Evolutionary conservation across 2,888 invertebrate species (phyloP).

Genomic region (Orthosia incerta): DNA sequence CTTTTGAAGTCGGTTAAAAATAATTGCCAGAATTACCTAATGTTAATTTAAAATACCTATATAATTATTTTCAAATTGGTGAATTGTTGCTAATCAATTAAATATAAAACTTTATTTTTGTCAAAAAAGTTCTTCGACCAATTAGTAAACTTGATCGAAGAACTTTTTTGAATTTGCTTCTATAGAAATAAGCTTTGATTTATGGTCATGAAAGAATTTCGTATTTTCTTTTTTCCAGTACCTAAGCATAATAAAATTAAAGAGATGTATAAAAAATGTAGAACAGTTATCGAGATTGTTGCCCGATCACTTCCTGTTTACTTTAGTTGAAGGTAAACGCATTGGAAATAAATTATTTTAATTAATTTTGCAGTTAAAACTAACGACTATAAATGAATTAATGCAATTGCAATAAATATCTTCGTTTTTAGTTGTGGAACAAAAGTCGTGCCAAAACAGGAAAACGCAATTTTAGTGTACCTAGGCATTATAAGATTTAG

Average conservation of each 20-base stretch:
- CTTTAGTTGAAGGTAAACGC: slow-evolving; percentile 16
- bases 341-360: slow-evolving; percentile 28
- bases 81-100: background rate
- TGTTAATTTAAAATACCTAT: background rate
- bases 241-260: background rate
- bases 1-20: background rate
- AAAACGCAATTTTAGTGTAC: slow-evolving; percentile 32
- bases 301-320: slow-evolving; percentile 42
- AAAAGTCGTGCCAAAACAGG: slow-evolving; percentile 44
- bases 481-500: slow-evolving; percentile 67
- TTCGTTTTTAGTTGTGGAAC: slow-evolving; percentile 38
- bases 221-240: background rate
- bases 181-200: slow-evolving; percentile 1
- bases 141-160: background rate
- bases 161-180: background rate
- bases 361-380: slow-evolving; percentile 38
- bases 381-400: slow-evolving; percentile 33
- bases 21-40: background rate
- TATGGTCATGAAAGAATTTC: background rate
- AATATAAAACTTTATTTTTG: background rate
- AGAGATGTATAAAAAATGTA: background rate
- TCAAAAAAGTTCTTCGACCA: too few relatives aligned
- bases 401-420: slow-evolving; percentile 52
- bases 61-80: too few relatives aligned
- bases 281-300: slow-evolving; percentile 15